Percentiles rank a stretch among this genome's conserved stretches.
Conservation (phyloP, 2,797 vertebrate species). For the Moxostoma hubbsi region DNA sequence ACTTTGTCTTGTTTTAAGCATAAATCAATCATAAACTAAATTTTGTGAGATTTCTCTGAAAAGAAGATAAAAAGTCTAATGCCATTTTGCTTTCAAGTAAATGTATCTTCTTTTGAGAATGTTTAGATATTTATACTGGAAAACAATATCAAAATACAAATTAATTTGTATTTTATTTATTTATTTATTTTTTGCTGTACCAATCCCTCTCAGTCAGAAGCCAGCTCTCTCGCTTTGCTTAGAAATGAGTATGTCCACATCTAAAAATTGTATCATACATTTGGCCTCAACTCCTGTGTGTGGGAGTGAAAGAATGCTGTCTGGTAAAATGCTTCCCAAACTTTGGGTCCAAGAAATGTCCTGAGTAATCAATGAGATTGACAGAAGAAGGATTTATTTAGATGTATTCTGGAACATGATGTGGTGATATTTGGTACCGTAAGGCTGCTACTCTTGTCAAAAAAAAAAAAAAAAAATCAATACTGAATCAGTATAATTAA, state of each 20-base stretch:
- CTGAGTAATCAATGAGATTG: neutral
- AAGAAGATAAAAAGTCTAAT: no score
- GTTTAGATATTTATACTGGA: no score
- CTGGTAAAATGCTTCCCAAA: conserved; percentile 7
- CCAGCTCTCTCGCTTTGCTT: neutral
- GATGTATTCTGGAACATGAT: conserved; percentile 18
- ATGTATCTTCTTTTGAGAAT: no score
- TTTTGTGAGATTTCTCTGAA: no score
- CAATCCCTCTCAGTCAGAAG: neutral
- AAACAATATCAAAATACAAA: no score
- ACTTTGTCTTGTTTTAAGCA: no score
- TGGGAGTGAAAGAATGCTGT: conserved; percentile 7
- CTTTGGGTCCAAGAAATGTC: neutral
- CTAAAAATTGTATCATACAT: neutral
- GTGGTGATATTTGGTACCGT: neutral
- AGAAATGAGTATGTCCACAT: conserved; percentile 4
- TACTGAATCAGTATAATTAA: conserved; percentile 18
- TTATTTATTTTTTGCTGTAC: no score
- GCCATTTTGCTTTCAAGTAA: no score
- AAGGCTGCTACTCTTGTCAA: neutral
- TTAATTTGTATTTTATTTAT: no score
- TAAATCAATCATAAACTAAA: no score
- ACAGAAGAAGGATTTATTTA: conserved; percentile 28
- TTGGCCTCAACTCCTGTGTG: conserved; percentile 7
- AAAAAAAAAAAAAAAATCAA: neutral